Conservation (phyloP, 1,140 invertebrate species). For the Dolichoris vasculosae region DNA sequence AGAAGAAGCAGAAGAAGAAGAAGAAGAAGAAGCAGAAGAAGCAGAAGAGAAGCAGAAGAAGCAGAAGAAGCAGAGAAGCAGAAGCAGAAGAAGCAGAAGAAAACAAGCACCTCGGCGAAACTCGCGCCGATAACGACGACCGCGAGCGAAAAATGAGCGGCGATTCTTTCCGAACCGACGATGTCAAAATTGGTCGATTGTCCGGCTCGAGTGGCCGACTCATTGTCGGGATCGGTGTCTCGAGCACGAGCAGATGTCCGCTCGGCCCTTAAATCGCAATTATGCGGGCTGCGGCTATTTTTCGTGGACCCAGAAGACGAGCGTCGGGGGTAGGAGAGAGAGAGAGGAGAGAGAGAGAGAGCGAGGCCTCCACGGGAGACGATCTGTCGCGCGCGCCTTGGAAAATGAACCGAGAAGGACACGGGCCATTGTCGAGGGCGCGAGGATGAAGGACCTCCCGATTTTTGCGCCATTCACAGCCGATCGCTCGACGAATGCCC, state of each 20-base stretch:
- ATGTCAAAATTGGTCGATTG: constrained; percentile 52
- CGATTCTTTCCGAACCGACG: background rate
- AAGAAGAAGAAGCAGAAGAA: too few relatives aligned
- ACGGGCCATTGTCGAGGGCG: constrained; percentile 50
- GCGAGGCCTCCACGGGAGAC: constrained; percentile 5
- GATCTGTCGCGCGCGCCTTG: constrained; percentile 42
- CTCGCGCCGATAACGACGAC: too few relatives aligned
- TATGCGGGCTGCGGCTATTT: constrained; percentile 54
- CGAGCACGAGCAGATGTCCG: constrained; percentile 45
- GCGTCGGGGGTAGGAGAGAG: background rate
- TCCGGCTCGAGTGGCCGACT: constrained; percentile 55
- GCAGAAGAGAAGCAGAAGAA: too few relatives aligned
- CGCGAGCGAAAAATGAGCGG: too few relatives aligned
- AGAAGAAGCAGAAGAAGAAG: too few relatives aligned
- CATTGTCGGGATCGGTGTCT: constrained; percentile 48
- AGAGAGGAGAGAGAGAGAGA: too few relatives aligned
- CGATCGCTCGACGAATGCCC: constrained; percentile 32
- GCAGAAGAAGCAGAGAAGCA: too few relatives aligned
- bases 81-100: too few relatives aligned
- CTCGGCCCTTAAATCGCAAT: constrained; percentile 60
- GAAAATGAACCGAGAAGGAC: constrained; percentile 12
- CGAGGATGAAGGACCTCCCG: constrained; percentile 40
- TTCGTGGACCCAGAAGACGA: background rate
- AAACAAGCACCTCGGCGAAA: too few relatives aligned
- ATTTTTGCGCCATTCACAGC: constrained; percentile 19